Evolutionary conservation across 2,113 vertebrate genomes (phyloP), one percentile per base, ranked within the genome.

Genomic region (Cyanoramphus novaezelandiae): DNA sequence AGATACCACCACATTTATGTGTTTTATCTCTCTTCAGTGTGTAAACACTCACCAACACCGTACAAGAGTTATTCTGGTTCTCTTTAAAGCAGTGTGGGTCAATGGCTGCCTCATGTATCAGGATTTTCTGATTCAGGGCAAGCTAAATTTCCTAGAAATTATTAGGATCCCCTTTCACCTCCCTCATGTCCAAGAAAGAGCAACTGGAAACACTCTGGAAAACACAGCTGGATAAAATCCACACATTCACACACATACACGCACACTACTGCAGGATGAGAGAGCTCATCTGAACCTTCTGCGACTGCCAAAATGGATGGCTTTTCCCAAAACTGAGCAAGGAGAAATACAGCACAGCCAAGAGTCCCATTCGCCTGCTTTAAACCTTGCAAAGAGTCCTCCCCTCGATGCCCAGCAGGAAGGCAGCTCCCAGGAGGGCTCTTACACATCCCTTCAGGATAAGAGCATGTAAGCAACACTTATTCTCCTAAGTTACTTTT

Each of bases 221-320:
- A 90, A 96, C 64, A 63, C 17, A 87, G 35, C 69, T 92, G 88
- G 70, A 93, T 65, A 39, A 96, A 95, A 74, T 25, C 60, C 65
- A 86, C n/a, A 46, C 29, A 83, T 39, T 92, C 91, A 25, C 43
- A 79, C 31, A 55, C 17, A n/a, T 41, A 59, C 10, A 76, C 8
- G 0, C 19, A 47, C 24, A 21, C 72, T 64, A 72, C 65, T 82
- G 82, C 1, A 1, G 35, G 28, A 86, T 1, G 4, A 91, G 29
- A 75, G 8, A 2, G 13, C 49, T 85, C 59, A 62, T 65, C 47
- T 44, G 50, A 91, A 68, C 43, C 41, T 84, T 44, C 60, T 60
- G 43, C 60, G 60, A 76, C 64, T 92, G 88, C 80, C 91, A 95
- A 64, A 86, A 78, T 13, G 27, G 50, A 84, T 24, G 37, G 27